A percentile compares a stretch with the other conserved stretches of the same genome.
phyloP scores from a whole-genome alignment of 2,888 invertebrate genomes.

The Phoenoteleia sp. region DNA sequence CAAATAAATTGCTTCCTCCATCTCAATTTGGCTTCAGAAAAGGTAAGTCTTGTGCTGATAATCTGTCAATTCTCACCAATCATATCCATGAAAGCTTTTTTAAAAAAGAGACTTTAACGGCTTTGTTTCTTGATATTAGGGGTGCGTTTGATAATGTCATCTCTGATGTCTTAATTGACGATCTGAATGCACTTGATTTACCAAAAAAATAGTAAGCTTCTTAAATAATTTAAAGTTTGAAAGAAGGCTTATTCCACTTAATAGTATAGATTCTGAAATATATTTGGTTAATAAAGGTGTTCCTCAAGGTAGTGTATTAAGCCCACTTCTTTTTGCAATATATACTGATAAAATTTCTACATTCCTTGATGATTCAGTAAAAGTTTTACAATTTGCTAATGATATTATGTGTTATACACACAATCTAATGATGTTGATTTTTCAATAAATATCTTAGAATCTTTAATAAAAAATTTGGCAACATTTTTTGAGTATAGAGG shows the following conservation, averaged over 20 bases:
- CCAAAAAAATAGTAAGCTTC: slow-evolving; percentile 41
- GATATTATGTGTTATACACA: too few species aligned
- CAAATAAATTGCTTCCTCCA: not conserved
- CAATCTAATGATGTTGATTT: too few species aligned
- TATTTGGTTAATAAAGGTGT: slow-evolving; percentile 21
- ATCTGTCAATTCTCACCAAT: slow-evolving; percentile 21
- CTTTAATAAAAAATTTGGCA: too few species aligned
- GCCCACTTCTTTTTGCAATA: too few species aligned
- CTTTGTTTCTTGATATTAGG: slow-evolving; percentile 53
- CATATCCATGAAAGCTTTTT: slow-evolving; percentile 43
- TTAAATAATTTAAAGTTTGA: slow-evolving; percentile 36
- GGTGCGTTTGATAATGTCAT: slow-evolving; percentile 62
- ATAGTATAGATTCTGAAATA: not conserved
- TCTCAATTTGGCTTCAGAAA: slow-evolving; percentile 63
- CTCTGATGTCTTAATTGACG: slow-evolving; percentile 43
- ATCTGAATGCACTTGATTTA: slow-evolving; percentile 23
- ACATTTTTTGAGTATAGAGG: slow-evolving; percentile 1
- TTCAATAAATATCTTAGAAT: too few species aligned
- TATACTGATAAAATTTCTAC: too few species aligned
- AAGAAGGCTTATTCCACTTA: not conserved
- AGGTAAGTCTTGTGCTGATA: slow-evolving; percentile 53
- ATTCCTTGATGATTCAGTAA: not conserved
- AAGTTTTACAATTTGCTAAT: slow-evolving; percentile 56
- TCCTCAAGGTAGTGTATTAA: slow-evolving; percentile 46
- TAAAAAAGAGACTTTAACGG: slow-evolving; percentile 25